phyloP scores from a whole-genome alignment of 2,797 vertebrate species.

The Fratercula arctica region DNA sequence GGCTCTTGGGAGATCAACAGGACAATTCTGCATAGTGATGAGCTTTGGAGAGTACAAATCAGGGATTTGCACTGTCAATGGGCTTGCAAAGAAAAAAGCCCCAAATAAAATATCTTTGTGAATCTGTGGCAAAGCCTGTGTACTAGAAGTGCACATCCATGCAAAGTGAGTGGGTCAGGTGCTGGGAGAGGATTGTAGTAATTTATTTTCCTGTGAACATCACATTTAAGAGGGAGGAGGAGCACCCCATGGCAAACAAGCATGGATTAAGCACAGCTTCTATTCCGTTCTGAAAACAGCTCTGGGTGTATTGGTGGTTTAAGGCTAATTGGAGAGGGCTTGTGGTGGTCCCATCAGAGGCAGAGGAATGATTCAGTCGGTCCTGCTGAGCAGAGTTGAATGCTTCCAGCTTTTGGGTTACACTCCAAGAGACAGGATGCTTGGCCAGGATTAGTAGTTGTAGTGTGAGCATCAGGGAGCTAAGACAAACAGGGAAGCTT shows the following conservation, averaged over 20 bases:
- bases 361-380: not conserved
- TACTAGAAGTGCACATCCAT: not conserved
- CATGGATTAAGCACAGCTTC: not conserved
- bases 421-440: not conserved
- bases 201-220: not conserved
- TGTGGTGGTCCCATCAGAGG: not conserved
- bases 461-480: not conserved
- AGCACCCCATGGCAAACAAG: not conserved
- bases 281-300: not conserved
- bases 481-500: not conserved
- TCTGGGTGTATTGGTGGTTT: not conserved
- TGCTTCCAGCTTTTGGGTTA: conserved; percentile 18
- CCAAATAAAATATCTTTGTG: not conserved
- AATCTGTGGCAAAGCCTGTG: not conserved
- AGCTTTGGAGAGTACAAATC: not conserved
- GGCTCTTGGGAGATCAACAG: not conserved
- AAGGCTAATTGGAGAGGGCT: conserved; percentile 30
- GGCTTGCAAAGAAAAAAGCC: not conserved
- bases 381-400: not conserved
- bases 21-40: not conserved
- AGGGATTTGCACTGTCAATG: not conserved
- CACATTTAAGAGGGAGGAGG: not conserved
- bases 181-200: not conserved
- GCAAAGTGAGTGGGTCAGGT: not conserved
- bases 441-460: not conserved